A percentile compares a stretch with the other conserved stretches of the same genome.
These are phyloP conservation scores for Aphidoletes aphidimyza DNA, from an alignment of 2,888 invertebrate genomes.

Conservation along the genomic window DNA sequence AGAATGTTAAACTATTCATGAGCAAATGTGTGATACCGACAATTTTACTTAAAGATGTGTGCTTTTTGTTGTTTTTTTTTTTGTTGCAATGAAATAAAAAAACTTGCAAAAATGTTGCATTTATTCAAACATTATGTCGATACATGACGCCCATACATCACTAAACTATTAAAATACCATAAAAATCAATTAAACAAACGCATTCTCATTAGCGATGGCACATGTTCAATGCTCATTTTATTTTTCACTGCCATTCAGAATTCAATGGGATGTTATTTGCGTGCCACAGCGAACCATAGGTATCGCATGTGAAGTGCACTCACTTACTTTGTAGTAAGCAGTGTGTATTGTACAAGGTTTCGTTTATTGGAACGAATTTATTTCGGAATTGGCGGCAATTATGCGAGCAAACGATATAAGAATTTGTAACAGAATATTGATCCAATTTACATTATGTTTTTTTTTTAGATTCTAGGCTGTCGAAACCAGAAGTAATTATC, in stretches of 20 bases:
- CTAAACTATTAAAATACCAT: slow-evolving; percentile 4
- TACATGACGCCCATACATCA: slow-evolving; percentile 27
- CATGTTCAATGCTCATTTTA: background rate
- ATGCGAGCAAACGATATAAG: too few species aligned
- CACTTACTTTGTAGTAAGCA: too few species aligned
- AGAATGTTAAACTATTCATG: background rate
- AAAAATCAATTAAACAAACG: slow-evolving; percentile 1
- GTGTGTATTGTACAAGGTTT: too few species aligned
- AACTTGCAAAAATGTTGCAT: background rate
- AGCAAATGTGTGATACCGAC: background rate
- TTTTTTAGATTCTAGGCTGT: too few species aligned
- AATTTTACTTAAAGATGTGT: background rate
- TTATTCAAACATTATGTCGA: slow-evolving; percentile 6
- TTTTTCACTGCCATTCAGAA: background rate
- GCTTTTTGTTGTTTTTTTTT: background rate
- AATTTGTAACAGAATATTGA: too few species aligned
- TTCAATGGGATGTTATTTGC: too few species aligned
- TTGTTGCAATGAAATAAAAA: background rate
- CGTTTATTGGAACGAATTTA: too few species aligned
- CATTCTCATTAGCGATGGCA: background rate
- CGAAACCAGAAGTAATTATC: too few species aligned
- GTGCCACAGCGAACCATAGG: too few species aligned
- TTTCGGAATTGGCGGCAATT: too few species aligned
- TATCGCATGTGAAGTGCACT: too few species aligned
- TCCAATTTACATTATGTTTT: too few species aligned